phyloP scores from a whole-genome alignment of 2,888 invertebrate genomes.

The Galeopsomyia nigrocyanea region DNA sequence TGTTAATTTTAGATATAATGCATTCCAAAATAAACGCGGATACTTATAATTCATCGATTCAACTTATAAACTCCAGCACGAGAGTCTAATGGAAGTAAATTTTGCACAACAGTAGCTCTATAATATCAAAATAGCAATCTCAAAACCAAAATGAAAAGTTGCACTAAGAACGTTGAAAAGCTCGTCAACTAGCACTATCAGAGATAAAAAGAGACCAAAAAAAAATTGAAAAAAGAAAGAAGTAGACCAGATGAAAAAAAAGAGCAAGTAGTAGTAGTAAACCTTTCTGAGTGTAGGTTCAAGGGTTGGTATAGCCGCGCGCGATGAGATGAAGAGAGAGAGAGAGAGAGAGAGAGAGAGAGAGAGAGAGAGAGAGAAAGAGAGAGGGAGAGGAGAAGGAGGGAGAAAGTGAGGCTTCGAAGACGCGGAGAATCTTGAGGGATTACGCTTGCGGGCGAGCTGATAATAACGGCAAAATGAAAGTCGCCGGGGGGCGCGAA shows the following conservation, averaged over 20 bases:
- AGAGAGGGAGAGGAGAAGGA: conserved; percentile 2
- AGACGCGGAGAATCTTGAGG: conserved; percentile 32
- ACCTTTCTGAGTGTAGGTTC: conserved; percentile 2
- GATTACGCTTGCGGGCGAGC: conserved; percentile 42
- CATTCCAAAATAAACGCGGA: too few relatives aligned
- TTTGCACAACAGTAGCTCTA: too few relatives aligned
- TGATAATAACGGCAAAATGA: conserved; percentile 48
- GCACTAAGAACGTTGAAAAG: too few relatives aligned
- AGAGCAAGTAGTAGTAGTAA: conserved; percentile 3
- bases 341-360: conserved; percentile 32
- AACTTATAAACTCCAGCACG: too few relatives aligned
- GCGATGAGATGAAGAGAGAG: background rate
- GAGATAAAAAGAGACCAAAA: background rate
- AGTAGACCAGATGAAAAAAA: background rate
- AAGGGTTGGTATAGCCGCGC: background rate
- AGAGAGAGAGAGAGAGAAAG: conserved; percentile 3
- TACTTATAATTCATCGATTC: too few relatives aligned
- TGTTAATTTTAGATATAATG: too few relatives aligned
- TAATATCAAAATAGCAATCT: too few relatives aligned
- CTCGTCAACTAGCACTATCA: too few relatives aligned
- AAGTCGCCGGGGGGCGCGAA: conserved; percentile 43
- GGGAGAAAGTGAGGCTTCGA: background rate
- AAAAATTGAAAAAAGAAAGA: background rate
- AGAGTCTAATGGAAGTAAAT: too few relatives aligned
- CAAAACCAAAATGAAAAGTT: too few relatives aligned